Evolutionary conservation across 2,113 vertebrate species (phyloP), one percentile per base, ranked within the genome.

Genomic region (Peromyscus californicus): DNA sequence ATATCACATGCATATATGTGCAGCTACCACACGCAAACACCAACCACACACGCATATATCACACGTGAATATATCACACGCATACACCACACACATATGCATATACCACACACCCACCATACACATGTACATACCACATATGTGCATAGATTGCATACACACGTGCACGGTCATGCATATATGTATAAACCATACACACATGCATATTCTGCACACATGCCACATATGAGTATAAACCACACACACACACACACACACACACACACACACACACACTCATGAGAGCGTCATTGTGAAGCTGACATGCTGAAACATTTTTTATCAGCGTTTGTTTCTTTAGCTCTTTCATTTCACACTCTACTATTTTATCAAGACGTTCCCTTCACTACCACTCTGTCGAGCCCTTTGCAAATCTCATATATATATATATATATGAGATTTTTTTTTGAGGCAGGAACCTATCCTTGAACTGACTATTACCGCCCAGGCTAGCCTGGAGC

Each of bases 271-370:
- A 21, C 42, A 48, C 84, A 42, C 5, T 31, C 22, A 39, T 65
- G 48, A 12, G 17, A 74, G n/a, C 93, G 94, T 92, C 90, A 91
- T 70, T 94, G 78, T 5, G 79, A 85, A 63, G 8, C 57, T 87
- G 95, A 65, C 21, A 67, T 16, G 69, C 1, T 11, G 57, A 92
- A 91, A 79, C 61, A 63, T 92, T 95, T 97, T 93, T 91, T 7
- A 86, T 33, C 59, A 61, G 57, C 0, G 1, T 8, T 42, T 63
- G 24, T 63, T 33, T 19, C 39, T 90, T 90, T 51, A 33, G 5
- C 10, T 48, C 7, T 57, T 89, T 42, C 2, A 3, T 33, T 48
- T 65, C 0, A 33, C 0, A 42, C 17, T 92, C 89, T 59, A 26
- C 12, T 79, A 7, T 88, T 91, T 96, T 75, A 42, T 91, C 22